Conservation (phyloP, 1,140 invertebrate species). For the Monochamus saltuarius region DNA sequence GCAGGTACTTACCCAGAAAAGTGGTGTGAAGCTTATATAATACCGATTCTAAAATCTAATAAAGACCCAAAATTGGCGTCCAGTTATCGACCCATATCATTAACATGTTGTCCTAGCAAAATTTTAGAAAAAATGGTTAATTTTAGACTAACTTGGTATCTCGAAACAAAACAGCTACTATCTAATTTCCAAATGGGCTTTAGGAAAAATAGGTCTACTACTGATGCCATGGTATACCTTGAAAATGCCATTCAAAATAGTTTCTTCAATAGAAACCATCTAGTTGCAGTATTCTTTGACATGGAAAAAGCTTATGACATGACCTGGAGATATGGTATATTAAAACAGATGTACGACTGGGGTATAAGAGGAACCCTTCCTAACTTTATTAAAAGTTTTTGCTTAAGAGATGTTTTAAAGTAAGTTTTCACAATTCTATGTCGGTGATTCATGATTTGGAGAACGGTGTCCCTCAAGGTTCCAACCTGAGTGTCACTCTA, state of each 20-base stretch:
- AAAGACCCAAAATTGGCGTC: neutral
- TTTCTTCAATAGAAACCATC: conserved; percentile 10
- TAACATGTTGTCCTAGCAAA: conserved; percentile 20
- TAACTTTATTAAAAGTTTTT: conserved; percentile 19
- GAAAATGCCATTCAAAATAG: conserved; percentile 21
- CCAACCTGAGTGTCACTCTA: conserved; percentile 17
- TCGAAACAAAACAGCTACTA: conserved; percentile 17
- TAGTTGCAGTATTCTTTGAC: conserved; percentile 25
- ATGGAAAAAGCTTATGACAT: conserved; percentile 29
- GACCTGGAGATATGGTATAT: conserved; percentile 27
- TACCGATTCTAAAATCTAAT: conserved; percentile 16
- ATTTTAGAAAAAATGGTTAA: conserved; percentile 23
- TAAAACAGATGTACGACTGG: conserved; percentile 22
- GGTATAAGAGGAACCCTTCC: conserved; percentile 20
- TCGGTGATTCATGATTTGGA: conserved; percentile 8
- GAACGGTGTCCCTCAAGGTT: conserved; percentile 28
- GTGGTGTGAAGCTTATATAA: conserved; percentile 13
- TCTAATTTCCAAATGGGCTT: conserved; percentile 7
- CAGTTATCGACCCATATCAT: conserved; percentile 18
- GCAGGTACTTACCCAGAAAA: neutral
- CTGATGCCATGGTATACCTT: conserved; percentile 12
- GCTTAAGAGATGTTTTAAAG: conserved; percentile 20
- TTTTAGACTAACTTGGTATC: conserved; percentile 12
- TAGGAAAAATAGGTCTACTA: conserved; percentile 16
- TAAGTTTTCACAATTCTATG: conserved; percentile 9